Evolutionary conservation across 2,797 vertebrate species (phyloP).

Genomic region (Cephalopachus bancanus): DNA sequence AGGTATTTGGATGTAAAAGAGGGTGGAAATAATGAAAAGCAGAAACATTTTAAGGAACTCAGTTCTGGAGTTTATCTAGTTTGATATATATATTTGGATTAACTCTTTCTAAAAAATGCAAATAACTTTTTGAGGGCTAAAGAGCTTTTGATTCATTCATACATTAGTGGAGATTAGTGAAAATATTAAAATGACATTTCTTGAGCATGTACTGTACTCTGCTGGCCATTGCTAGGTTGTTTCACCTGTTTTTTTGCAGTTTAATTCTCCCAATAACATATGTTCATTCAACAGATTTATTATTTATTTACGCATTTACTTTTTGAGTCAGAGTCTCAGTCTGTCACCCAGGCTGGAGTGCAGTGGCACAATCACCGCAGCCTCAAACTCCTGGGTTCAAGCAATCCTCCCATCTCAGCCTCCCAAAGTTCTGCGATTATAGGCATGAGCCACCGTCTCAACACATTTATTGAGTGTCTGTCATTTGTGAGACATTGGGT

Average conservation of each 20-base stretch:
- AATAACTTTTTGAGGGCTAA: conserved; percentile 15
- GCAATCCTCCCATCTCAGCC: no score
- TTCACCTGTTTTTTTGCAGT: background rate
- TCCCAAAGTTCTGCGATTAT: no score
- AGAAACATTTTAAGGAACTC: background rate
- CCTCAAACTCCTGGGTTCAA: no score
- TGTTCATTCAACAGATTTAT: background rate
- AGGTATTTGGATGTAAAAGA: background rate
- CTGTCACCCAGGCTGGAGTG: no score
- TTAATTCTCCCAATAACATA: background rate
- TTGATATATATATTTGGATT: background rate
- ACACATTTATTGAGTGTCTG: background rate
- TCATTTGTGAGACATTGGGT: background rate
- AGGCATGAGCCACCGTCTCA: no score
- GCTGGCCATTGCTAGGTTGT: background rate
- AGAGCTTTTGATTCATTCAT: background rate
- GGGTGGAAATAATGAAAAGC: conserved; percentile 1
- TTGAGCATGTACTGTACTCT: background rate
- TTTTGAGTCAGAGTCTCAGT: no score
- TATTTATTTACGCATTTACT: background rate
- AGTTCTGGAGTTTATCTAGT: background rate
- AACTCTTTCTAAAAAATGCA: conserved; percentile 14
- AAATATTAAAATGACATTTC: background rate
- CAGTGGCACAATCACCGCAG: no score
- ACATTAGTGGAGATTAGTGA: background rate